Percentiles rank a stretch among this genome's conserved stretches.
These are phyloP conservation scores for Andricus quercusramuli DNA, from an alignment of 2,888 invertebrate genomes.

Conservation along the genomic window DNA sequence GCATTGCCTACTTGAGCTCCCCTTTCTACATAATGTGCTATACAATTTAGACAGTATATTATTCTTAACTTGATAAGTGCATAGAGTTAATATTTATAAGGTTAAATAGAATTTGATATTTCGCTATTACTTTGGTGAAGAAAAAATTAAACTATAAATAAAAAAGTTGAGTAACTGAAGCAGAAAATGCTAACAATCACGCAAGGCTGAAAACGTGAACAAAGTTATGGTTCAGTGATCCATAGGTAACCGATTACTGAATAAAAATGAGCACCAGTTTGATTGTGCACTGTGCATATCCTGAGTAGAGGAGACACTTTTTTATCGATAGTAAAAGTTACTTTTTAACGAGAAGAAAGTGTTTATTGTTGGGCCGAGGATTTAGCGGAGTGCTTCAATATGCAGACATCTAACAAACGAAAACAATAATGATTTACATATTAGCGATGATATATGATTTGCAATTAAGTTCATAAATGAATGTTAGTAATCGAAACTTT, in stretches of 20 bases:
- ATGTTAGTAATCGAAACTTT: neutral
- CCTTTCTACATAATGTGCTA: no score
- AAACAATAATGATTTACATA: neutral
- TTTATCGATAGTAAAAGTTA: neutral
- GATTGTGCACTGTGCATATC: neutral
- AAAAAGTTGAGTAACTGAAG: neutral
- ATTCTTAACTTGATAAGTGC: no score
- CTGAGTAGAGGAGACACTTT: neutral
- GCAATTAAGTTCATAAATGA: neutral
- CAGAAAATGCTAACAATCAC: neutral
- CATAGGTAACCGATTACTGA: neutral
- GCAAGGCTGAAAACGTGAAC: neutral
- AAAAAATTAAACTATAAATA: neutral
- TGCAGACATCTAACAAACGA: neutral
- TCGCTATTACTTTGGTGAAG: neutral
- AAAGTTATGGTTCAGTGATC: neutral
- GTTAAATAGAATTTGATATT: neutral
- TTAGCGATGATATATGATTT: neutral
- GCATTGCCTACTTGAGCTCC: no score
- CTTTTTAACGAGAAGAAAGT: neutral
- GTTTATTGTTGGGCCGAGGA: neutral
- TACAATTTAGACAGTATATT: no score
- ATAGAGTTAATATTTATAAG: neutral
- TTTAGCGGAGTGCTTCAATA: neutral
- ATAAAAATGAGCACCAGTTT: neutral